Conservation (phyloP, 2,797 vertebrate genomes). For the Eulemur albifrons region DNA sequence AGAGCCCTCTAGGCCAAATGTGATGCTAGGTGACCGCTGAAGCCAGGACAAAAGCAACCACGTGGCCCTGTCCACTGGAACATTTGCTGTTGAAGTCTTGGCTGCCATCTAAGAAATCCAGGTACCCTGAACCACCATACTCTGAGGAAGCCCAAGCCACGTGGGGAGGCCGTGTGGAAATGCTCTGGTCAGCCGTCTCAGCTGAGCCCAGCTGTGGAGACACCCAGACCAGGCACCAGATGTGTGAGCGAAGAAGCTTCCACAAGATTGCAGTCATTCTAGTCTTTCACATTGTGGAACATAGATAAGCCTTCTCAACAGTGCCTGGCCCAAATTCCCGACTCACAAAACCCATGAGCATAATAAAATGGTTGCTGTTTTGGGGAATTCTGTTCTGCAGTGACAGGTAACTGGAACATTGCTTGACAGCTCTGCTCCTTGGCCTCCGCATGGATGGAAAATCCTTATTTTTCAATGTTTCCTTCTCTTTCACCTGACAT, state of each 20-base stretch:
- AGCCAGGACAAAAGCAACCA: no score
- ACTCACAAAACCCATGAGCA: background rate
- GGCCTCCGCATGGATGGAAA: accelerated
- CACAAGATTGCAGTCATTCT: background rate
- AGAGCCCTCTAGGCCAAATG: background rate
- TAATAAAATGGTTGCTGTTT: no score
- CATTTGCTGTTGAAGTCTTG: background rate
- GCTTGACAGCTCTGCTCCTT: background rate
- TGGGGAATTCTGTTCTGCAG: background rate
- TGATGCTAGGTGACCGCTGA: accelerated
- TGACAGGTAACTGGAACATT: accelerated
- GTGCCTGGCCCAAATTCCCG: no score
- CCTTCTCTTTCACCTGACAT: background rate
- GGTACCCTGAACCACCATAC: background rate
- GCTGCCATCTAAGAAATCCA: background rate
- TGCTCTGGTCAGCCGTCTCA: background rate
- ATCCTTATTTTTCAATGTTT: background rate
- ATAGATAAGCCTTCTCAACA: background rate
- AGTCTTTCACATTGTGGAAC: background rate
- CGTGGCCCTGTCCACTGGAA: accelerated
- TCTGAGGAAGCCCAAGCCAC: background rate
- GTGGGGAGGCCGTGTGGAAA: accelerated
- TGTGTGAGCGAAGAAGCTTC: background rate
- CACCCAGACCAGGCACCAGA: background rate
- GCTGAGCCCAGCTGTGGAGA: background rate